A percentile compares a stretch with the other conserved stretches of the same genome.
Conservation (phyloP, 2,797 vertebrate genomes). For the Danio aesculapii region DNA sequence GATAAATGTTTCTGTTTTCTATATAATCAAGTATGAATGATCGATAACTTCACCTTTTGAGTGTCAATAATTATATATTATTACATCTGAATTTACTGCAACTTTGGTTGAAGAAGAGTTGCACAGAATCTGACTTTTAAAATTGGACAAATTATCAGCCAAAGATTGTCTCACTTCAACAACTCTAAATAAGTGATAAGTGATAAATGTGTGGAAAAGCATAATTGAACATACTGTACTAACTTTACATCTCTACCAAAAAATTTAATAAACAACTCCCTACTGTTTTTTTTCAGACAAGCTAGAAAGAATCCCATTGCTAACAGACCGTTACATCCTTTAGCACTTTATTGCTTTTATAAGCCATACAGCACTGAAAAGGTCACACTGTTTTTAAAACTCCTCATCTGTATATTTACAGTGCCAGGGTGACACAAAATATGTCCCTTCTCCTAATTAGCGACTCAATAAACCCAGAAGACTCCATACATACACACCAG, state of each 20-base stretch:
- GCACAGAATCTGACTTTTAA: background rate
- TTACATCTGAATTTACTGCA: background rate
- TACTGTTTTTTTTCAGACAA: slow-evolving; percentile 29
- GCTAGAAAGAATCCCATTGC: slow-evolving; percentile 26
- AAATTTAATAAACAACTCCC: background rate
- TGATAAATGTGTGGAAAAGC: too few relatives aligned
- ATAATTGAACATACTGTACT: too few relatives aligned
- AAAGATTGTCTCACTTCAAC: background rate
- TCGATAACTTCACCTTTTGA: background rate
- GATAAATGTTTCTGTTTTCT: background rate
- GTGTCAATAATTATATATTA: background rate
- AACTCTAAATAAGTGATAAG: background rate
- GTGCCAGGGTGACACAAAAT: slow-evolving; percentile 51
- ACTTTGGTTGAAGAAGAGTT: background rate
- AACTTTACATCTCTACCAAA: background rate
- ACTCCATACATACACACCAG: slow-evolving; percentile 20
- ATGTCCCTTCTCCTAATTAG: slow-evolving; percentile 49
- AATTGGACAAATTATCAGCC: background rate
- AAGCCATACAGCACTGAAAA: slow-evolving; percentile 25
- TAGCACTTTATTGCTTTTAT: slow-evolving; percentile 38
- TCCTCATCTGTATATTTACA: slow-evolving; percentile 39
- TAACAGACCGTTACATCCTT: slow-evolving; percentile 44
- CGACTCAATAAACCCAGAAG: slow-evolving; percentile 18
- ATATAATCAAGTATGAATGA: background rate
- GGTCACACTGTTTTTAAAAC: slow-evolving; percentile 43